Evolutionary conservation across 2,113 vertebrate species (phyloP).

Genomic region (Agapornis roseicollis): DNA sequence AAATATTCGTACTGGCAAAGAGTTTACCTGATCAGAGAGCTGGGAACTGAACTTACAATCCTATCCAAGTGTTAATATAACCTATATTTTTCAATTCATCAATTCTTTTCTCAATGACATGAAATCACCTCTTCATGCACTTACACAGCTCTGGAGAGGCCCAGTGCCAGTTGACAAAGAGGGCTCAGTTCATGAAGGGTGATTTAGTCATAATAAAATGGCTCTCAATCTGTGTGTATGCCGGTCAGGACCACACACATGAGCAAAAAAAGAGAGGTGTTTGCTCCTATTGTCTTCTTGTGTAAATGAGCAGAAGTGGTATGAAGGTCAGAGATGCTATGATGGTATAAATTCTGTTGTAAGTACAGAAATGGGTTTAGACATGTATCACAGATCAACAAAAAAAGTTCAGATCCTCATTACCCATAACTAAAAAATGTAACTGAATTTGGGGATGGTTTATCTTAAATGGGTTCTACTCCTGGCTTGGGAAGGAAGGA

Average conservation of each 20-base stretch:
- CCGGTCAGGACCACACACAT: neutral
- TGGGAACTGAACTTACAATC: neutral
- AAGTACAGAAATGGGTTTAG: neutral
- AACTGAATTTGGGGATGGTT: neutral
- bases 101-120: neutral
- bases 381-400: neutral
- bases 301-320: neutral
- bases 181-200: neutral
- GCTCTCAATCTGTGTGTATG: neutral
- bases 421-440: neutral
- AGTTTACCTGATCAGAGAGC: neutral
- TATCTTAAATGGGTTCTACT: neutral
- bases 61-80: neutral
- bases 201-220: neutral
- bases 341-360: neutral
- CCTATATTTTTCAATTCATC: neutral
- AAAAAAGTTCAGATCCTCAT: neutral
- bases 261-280: neutral
- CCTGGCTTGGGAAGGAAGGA: neutral
- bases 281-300: neutral
- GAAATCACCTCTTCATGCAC: neutral
- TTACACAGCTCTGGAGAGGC: neutral
- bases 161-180: neutral
- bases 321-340: neutral
- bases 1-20: conserved; percentile 32